Base-by-base conservation (phyloP, 1,140 invertebrate genomes). In the Orius insidiosus region DNA sequence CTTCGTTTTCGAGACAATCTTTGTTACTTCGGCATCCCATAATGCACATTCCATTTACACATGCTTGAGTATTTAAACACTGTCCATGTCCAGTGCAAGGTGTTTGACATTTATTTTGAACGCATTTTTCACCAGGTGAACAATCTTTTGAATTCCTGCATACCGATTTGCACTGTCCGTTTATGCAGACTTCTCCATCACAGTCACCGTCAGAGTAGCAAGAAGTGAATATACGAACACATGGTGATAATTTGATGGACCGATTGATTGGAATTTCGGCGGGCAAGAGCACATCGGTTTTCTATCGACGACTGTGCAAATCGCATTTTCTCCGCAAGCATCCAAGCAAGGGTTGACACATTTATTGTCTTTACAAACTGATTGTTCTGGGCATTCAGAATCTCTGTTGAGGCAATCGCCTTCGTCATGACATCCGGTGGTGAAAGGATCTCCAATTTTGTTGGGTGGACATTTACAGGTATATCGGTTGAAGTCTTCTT, bases 1-100 rank as follows among this genome's bases (percentile, higher is more conserved):
- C 76, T 58, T 87, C 69, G 42, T 75, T 68, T 11, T 63, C 66
- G 5, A 69, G 66, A 58, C 88, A 93, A 53, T 89, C 80, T 56
- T 75, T 73, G 56, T 86, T 83, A 49, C 70, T 75, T 58, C 85
- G 70, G 57, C 87, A 92, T 16, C 86, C 87, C 31, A 87, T 62
- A 3, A 78, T 65, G 54, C 86, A 92, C 40, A 78, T 69, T 8
- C 80, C 81, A 44, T 70, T 72, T 1, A 79, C 63, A 58, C 87
- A 92, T n/a, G 83, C 83, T 63, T 88, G 74, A 45, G 77, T 75
- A 1, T 61, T 58, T 43, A 77, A 70, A 60, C 88, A 92, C 58
- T 89, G 84, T 35, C 71, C 71, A 58, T 90, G 81, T 15, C 76
- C 74, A 30, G 71, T 69, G 54, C 87, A 93, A 45, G 81, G 71